Base-by-base conservation (phyloP, 1,140 invertebrate genomes). In the Caenorhabditis latens region DNA sequence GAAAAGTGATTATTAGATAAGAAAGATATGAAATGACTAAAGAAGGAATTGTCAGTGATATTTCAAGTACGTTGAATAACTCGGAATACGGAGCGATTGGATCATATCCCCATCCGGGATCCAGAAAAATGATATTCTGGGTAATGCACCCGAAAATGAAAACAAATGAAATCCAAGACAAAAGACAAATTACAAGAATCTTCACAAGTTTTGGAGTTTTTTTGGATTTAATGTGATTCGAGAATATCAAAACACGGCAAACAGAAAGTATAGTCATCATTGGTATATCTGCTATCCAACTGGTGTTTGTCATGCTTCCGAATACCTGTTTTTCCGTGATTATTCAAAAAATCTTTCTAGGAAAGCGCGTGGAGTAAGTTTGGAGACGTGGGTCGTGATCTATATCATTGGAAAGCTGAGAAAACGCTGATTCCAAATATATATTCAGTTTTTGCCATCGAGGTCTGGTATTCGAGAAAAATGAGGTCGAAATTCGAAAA, bases 251-350 rank as follows among this genome's bases (percentile, higher is more conserved):
- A 8, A n/a, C 57, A 4, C 57, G 57, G 8, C 57, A 58, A 5
- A 58, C 19, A 16, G 57, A 58, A 21, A 58, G 57, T n/a, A 58
- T 58, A 21, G 16, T 58, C 57, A 58, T 19, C 57, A n/a, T n/a
- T 16, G 57, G 57, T n/a, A 58, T 16, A n/a, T 58, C 57, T 58
- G 13, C 57, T 4, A 58, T 58, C 19, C 57, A 58, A 21, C 57
- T 58, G 14, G 57, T 58, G n/a, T 58, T 58, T n/a, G n/a, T 58
- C 57, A 58, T 58, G 57, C 16, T n/a, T n/a, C 57, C 57, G n/a
- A 16, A 3, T 5, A n/a, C n/a, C n/a, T 58, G n/a, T n/a, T 19
- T 6, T n/a, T 58, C n/a, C n/a, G 16, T 21, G 19, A 58, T 21
- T 58, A 21, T 19, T 21, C 3, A 58, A n/a, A n/a, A 21, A 14